phyloP scores from a whole-genome alignment of 2,888 invertebrate species.

The Kuschelorhynchus macadamiae region DNA sequence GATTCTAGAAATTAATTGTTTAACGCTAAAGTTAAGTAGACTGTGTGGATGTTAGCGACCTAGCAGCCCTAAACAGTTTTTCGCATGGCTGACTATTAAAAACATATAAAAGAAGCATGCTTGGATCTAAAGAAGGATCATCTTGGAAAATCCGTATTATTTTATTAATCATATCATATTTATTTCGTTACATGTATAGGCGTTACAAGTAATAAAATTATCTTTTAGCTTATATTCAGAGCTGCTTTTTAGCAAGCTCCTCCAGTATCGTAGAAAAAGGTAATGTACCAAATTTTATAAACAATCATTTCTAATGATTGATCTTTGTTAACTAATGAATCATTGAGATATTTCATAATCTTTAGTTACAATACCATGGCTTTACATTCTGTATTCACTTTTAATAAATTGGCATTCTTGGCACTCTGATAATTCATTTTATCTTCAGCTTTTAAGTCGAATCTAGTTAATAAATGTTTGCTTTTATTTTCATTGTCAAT shows the following conservation, averaged over 20 bases:
- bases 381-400: conserved; percentile 21
- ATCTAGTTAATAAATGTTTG: conserved; percentile 37
- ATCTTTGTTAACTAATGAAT: conserved; percentile 25
- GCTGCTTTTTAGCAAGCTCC: conserved; percentile 4
- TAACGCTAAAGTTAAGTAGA: conserved; percentile 7
- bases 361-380: conserved; percentile 38
- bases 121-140: conserved; percentile 8
- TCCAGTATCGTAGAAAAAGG: conserved; percentile 12
- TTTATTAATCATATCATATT: background rate
- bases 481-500: conserved; percentile 12
- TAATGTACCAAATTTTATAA: conserved; percentile 28
- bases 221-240: conserved; percentile 9
- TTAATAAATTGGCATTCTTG: conserved; percentile 27
- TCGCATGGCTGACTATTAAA: conserved; percentile 16
- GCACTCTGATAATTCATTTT: conserved; percentile 30
- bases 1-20: conserved; percentile 10
- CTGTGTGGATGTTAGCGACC: conserved; percentile 13
- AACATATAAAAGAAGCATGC: conserved; percentile 6
- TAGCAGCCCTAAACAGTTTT: conserved; percentile 7
- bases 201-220: conserved; percentile 21
- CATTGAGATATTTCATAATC: conserved; percentile 41
- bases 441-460: conserved; percentile 35
- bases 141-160: background rate
- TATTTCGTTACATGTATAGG: conserved; percentile 16
- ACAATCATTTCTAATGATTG: conserved; percentile 3